phyloP scores from a whole-genome alignment of 1,140 invertebrate genomes.

The Procambarus virginalis region DNA sequence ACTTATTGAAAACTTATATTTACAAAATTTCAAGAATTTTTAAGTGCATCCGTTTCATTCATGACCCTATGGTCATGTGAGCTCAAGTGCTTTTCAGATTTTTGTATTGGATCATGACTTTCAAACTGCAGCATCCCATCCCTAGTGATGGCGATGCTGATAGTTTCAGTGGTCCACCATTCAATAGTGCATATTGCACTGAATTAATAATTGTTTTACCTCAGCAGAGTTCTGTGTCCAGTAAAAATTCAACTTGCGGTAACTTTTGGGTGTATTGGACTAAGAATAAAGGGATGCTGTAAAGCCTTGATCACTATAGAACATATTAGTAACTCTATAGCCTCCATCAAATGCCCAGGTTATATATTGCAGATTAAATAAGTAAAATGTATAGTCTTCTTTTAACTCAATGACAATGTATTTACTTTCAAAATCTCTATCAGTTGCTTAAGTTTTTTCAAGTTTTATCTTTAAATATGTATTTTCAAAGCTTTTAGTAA shows the following conservation, averaged over 20 bases:
- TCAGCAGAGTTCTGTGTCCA: constrained; percentile 2
- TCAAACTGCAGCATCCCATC: not conserved
- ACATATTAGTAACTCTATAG: not conserved
- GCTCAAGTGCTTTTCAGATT: constrained; percentile 30
- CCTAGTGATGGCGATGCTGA: not conserved
- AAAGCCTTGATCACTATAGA: not conserved
- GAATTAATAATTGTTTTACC: not conserved
- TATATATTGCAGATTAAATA: constrained; percentile 13
- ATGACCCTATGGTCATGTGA: not conserved
- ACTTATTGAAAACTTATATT: not conserved
- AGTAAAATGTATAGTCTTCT: constrained; percentile 19
- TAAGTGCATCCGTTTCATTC: not conserved
- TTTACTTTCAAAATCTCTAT: not conserved
- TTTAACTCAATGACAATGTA: not conserved
- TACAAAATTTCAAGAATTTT: not conserved
- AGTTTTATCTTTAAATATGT: constrained; percentile 13
- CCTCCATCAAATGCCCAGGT: constrained; percentile 8
- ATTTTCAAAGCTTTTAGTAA: constrained; percentile 3
- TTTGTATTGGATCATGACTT: constrained; percentile 5
- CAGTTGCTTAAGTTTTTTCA: constrained; percentile 12
- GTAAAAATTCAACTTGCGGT: not conserved
- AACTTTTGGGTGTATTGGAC: not conserved
- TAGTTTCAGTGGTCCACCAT: not conserved
- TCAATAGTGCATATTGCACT: constrained; percentile 23
- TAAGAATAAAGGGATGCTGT: not conserved